Percentiles rank a stretch among this genome's conserved stretches.
phyloP scores from a whole-genome alignment of 2,113 vertebrate genomes.

The Apteryx mantelli region DNA sequence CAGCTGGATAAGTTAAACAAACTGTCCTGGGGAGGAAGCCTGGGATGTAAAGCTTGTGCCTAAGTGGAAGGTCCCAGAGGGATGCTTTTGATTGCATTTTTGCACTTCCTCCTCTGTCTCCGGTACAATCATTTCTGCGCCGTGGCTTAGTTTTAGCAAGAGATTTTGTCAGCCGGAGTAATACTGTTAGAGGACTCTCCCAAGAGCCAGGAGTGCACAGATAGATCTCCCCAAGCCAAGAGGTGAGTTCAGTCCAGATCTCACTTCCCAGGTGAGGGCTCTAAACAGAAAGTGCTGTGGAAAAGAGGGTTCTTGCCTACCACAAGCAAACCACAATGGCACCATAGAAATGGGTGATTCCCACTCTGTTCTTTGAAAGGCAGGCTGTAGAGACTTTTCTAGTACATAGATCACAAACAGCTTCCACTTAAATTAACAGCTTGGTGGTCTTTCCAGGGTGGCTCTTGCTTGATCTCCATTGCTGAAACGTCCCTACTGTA shows the following conservation, averaged over 20 bases:
- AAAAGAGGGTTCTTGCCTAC: neutral
- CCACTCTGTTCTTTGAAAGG: neutral
- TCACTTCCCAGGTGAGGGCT: neutral
- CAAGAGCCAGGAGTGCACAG: neutral
- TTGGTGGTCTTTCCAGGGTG: neutral
- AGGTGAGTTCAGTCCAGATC: neutral
- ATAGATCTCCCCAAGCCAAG: neutral
- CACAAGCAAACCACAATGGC: neutral
- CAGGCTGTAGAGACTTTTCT: neutral
- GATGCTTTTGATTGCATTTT: neutral
- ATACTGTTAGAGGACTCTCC: neutral
- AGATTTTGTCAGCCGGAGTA: neutral
- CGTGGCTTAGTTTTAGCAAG: neutral
- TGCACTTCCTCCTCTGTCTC: neutral
- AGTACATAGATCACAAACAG: neutral
- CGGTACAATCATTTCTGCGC: neutral
- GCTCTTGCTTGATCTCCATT: neutral
- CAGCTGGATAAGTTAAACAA: no score
- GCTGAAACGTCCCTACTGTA: neutral
- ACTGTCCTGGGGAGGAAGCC: no score
- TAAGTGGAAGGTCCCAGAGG: no score
- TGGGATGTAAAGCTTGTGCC: no score
- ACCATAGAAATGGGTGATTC: neutral
- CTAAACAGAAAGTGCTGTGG: neutral
- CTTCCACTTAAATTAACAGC: neutral